phyloP scores from a whole-genome alignment of 2,113 vertebrate genomes.

The Porphyrio hochstetteri region DNA sequence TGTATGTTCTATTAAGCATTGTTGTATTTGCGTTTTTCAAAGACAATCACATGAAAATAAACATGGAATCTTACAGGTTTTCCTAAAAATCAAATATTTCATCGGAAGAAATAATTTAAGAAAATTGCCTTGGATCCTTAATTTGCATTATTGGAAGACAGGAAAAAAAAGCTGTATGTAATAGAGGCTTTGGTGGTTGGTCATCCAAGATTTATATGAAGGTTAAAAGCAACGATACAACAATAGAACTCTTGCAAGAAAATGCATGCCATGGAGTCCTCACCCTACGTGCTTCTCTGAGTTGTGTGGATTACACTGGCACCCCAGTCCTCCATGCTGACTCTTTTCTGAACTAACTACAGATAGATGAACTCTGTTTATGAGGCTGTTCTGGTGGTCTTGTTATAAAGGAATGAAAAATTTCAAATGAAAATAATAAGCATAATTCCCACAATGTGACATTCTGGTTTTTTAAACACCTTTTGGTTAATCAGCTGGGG shows the following conservation, averaged over 20 bases:
- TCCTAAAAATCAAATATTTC: neutral
- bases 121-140: neutral
- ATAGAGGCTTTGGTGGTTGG: neutral
- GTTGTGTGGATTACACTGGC: neutral
- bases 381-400: neutral
- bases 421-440: neutral
- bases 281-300: neutral
- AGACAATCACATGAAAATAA: neutral
- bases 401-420: neutral
- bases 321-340: neutral
- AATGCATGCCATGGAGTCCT: neutral
- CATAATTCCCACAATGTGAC: neutral
- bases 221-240: neutral
- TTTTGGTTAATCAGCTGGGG: neutral
- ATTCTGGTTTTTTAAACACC: neutral
- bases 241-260: neutral
- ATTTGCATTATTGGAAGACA: neutral
- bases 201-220: neutral
- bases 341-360: neutral
- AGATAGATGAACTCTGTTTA: neutral
- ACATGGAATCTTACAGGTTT: neutral
- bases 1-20: neutral
- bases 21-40: neutral
- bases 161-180: neutral
- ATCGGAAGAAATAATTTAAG: neutral